Evolutionary conservation across 2,113 vertebrate genomes (phyloP).

Genomic region (Bos taurus): DNA sequence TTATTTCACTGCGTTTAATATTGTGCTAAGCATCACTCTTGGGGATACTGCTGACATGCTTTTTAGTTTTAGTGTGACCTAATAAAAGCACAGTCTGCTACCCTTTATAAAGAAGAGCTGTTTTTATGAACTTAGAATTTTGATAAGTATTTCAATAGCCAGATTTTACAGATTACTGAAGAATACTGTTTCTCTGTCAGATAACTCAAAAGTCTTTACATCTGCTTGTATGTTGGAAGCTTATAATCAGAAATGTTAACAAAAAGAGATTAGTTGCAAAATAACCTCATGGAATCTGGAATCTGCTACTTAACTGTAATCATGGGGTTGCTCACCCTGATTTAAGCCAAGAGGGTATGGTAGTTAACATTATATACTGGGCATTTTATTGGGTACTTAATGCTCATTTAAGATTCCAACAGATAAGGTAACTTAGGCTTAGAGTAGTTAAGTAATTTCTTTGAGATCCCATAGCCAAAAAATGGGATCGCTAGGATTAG

Average conservation of each 20-base stretch:
- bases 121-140: slow-evolving; percentile 67
- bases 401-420: neutral
- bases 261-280: slow-evolving; percentile 15
- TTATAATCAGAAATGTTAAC: slow-evolving; percentile 13
- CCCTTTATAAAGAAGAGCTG: slow-evolving; percentile 30
- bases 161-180: slow-evolving; percentile 19
- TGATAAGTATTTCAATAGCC: neutral
- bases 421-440: neutral
- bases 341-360: neutral
- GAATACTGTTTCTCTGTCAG: neutral
- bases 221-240: neutral
- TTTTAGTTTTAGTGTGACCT: slow-evolving; percentile 59
- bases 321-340: neutral
- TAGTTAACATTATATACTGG: neutral
- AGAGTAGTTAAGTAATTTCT: slow-evolving; percentile 17
- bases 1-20: slow-evolving; percentile 72
- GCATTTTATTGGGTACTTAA: neutral
- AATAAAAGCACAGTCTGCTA: slow-evolving; percentile 67
- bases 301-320: neutral
- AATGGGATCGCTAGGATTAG: neutral
- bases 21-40: slow-evolving; percentile 54
- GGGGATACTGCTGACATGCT: slow-evolving; percentile 34
- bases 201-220: slow-evolving; percentile 5
- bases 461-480: neutral
- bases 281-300: neutral